Percentiles rank a stretch among this genome's conserved stretches.
Evolutionary conservation across 2,113 vertebrate genomes (phyloP).

Genomic region (Hemicordylus capensis): DNA sequence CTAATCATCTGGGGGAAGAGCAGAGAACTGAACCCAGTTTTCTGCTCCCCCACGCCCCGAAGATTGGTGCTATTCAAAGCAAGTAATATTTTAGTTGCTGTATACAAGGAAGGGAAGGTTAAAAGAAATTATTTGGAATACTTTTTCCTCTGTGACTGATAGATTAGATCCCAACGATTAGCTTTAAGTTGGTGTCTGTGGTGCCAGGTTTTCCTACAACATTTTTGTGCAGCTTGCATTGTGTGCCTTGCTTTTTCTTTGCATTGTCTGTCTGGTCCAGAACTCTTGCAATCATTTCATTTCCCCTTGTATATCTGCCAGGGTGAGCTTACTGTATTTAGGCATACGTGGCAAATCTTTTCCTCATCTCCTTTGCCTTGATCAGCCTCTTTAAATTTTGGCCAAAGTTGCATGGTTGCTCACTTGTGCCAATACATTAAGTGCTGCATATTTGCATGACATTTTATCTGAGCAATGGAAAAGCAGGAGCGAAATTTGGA

Average conservation of each 20-base stretch:
- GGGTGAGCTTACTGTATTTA: not conserved
- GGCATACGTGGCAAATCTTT: not conserved
- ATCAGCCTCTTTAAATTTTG: not conserved
- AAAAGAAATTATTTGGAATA: not conserved
- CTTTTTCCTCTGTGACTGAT: conserved; percentile 16
- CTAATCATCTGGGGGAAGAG: not conserved
- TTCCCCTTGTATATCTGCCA: not conserved
- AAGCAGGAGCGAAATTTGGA: too few relatives aligned
- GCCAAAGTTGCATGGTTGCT: not conserved
- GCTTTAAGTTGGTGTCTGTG: not conserved
- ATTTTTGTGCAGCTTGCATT: not conserved
- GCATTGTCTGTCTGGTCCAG: not conserved
- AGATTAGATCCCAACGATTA: conserved; percentile 1
- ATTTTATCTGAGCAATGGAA: not conserved
- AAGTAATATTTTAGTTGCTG: not conserved
- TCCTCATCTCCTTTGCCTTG: not conserved
- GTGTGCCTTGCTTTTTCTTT: not conserved
- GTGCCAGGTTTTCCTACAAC: not conserved
- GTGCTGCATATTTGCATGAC: not conserved
- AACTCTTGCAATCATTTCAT: not conserved
- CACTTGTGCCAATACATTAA: not conserved
- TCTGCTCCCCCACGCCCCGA: not conserved
- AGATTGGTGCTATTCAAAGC: not conserved
- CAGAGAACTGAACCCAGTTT: not conserved
- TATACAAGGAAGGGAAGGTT: not conserved